phyloP scores from a whole-genome alignment of 2,113 vertebrate genomes.

The Pteronura brasiliensis region DNA sequence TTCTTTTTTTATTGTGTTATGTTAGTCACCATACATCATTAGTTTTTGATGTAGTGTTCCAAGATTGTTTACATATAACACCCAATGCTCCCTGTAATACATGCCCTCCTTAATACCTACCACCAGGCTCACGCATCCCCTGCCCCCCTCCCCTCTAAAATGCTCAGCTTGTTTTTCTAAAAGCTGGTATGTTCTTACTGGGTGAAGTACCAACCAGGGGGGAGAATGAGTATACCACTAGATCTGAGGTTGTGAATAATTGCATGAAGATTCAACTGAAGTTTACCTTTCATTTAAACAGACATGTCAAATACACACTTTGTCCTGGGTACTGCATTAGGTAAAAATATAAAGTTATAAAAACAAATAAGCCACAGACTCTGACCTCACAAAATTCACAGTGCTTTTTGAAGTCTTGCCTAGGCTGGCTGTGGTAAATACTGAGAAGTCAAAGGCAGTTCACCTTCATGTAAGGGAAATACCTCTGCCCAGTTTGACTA shows the following conservation, averaged over 20 bases:
- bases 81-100: no score
- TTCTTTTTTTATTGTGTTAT: no score
- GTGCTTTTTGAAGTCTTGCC: neutral
- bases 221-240: neutral
- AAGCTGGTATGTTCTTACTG: neutral
- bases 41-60: no score
- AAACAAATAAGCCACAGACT: neutral
- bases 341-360: neutral
- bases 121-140: no score
- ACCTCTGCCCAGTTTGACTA: conserved; percentile 12
- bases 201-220: neutral
- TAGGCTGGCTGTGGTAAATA: neutral
- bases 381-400: neutral
- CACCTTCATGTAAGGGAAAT: neutral
- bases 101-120: no score
- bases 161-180: neutral
- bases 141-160: no score
- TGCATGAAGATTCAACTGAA: neutral
- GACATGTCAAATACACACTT: neutral
- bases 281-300: conserved; percentile 22
- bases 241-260: conserved; percentile 9
- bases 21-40: no score
- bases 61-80: no score
- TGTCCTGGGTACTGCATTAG: neutral
- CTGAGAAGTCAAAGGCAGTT: conserved; percentile 41